A percentile compares a stretch with the other conserved stretches of the same genome.
phyloP scores from a whole-genome alignment of 35 echinoderm and acorn worm species.

The Acanthaster planci region DNA sequence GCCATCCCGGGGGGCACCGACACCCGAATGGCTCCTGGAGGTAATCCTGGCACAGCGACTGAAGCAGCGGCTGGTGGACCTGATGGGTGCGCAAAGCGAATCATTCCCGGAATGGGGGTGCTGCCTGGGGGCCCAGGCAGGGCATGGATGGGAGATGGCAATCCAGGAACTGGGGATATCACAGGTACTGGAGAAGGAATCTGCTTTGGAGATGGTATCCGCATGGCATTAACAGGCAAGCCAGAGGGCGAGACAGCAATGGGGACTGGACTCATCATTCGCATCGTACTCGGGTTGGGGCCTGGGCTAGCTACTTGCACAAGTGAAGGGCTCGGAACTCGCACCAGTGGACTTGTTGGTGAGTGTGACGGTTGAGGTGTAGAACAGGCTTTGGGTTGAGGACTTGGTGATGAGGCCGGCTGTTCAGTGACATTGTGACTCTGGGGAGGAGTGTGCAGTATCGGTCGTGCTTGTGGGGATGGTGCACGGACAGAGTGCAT shows the following conservation, averaged over 20 bases:
- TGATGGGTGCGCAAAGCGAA: not conserved
- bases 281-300: not conserved
- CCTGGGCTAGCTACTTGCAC: not conserved
- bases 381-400: not conserved
- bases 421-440: not conserved
- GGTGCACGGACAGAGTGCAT: not conserved
- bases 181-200: conserved; percentile 17
- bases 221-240: conserved; percentile 24
- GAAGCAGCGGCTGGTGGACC: not conserved
- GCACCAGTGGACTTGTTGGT: not conserved
- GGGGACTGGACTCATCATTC: not conserved
- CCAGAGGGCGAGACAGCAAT: not conserved
- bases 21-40: not conserved
- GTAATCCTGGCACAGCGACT: not conserved
- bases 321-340: too few species aligned
- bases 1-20: conserved; percentile 23
- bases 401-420: not conserved
- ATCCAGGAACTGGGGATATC: not conserved
- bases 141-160: not conserved
- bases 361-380: not conserved
- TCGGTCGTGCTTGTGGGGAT: not conserved
- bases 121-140: not conserved
- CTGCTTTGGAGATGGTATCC: conserved; percentile 21
- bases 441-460: not conserved
- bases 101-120: not conserved